Conservation (phyloP, 1,140 invertebrate genomes). For the Drosophila bocki region DNA sequence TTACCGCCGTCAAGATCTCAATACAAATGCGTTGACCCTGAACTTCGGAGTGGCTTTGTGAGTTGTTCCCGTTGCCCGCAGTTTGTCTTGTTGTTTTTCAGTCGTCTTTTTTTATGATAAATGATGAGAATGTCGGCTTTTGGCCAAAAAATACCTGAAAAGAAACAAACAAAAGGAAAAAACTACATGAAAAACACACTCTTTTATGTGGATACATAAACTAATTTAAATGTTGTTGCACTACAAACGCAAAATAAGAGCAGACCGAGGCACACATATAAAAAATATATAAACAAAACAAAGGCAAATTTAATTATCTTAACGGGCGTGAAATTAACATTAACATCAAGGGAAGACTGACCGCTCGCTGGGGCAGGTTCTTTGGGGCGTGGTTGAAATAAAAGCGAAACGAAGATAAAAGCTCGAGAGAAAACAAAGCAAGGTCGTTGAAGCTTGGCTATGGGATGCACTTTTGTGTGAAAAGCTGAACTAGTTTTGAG, state of each 20-base stretch:
- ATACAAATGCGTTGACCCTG: conserved; percentile 33
- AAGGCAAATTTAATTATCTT: conserved; percentile 53
- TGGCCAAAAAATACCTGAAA: conserved; percentile 56
- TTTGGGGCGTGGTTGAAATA: conserved; percentile 51
- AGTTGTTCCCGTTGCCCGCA: conserved; percentile 10
- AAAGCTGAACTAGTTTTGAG: conserved; percentile 19
- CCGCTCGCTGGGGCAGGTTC: conserved; percentile 37
- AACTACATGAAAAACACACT: conserved; percentile 52
- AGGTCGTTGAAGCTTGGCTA: conserved; percentile 43
- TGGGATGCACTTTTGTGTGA: conserved; percentile 23
- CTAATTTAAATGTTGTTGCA: conserved; percentile 43
- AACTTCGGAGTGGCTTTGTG: conserved; percentile 26
- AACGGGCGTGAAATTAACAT: conserved; percentile 51
- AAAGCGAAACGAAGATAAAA: conserved; percentile 18
- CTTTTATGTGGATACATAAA: conserved; percentile 51
- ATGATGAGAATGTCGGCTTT: conserved; percentile 29
- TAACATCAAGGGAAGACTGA: conserved; percentile 34
- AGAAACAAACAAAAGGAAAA: conserved; percentile 26
- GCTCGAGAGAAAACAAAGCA: conserved; percentile 60
- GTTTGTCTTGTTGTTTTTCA: conserved; percentile 5
- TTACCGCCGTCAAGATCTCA: conserved; percentile 5
- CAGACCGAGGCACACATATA: conserved; percentile 20
- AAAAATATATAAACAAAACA: conserved; percentile 46
- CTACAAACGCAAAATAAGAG: conserved; percentile 45
- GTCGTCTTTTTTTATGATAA: conserved; percentile 24